Percentiles rank a stretch among this genome's conserved stretches.
Evolutionary conservation across 2,888 invertebrate genomes (phyloP).

Genomic region (Mimas tiliae): DNA sequence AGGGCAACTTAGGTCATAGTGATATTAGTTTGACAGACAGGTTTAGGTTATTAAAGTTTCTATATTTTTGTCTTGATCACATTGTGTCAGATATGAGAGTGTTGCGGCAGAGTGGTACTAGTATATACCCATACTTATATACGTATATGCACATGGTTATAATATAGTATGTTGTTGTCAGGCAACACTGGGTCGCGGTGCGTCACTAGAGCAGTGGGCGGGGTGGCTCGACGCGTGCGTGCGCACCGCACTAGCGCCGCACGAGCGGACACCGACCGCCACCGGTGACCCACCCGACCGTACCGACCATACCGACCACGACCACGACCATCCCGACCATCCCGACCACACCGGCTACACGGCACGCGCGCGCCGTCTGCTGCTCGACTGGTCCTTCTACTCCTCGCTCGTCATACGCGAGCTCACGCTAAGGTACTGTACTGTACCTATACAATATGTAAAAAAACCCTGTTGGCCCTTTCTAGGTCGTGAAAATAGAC

Average conservation of each 20-base stretch:
- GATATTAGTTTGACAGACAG: too few species aligned
- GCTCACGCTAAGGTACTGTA: constrained; percentile 91
- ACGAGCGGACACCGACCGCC: constrained; percentile 93
- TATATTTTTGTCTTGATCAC: too few species aligned
- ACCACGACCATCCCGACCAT: constrained; percentile 91
- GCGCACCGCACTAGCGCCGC: constrained; percentile 93
- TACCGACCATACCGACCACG: constrained; percentile 84
- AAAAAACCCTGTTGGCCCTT: too few species aligned
- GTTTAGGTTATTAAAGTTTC: too few species aligned
- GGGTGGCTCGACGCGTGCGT: constrained; percentile 98
- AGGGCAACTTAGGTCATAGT: too few species aligned
- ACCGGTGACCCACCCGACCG: constrained; percentile 87
- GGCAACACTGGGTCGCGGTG: constrained; percentile 95
- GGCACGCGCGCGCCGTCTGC: constrained; percentile 92
- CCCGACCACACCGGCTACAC: constrained; percentile 89
- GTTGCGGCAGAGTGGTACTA: too few species aligned
- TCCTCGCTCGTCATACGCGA: constrained; percentile 99
- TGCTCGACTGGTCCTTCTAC: constrained; percentile 99
- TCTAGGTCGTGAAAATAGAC: too few species aligned
- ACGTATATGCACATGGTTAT: too few species aligned
- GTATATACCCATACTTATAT: too few species aligned
- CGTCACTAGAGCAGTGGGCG: constrained; percentile 98
- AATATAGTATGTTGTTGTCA: constrained; percentile 34
- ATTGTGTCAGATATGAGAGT: too few species aligned
- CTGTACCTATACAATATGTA: too few species aligned